Evolutionary conservation across 1,140 invertebrate genomes (phyloP), one percentile per base, ranked within the genome.

Genomic region (Philaenus spumarius): DNA sequence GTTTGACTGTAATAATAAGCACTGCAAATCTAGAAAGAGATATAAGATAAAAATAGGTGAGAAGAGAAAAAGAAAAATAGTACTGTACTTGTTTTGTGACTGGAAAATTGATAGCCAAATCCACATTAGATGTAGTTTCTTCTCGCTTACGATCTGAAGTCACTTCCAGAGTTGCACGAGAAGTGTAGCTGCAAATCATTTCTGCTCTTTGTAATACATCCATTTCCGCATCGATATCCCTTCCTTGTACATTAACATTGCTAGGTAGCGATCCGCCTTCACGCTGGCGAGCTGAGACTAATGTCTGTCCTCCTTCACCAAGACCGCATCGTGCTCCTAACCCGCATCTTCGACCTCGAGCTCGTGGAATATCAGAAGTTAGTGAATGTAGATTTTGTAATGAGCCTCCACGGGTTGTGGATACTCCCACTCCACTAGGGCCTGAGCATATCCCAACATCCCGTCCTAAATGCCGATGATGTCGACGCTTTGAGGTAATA

Each of bases 261-360:
- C 77, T 79, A 0, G 80, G 80, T 56, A 82, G 69, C 20, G 80
- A 81, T 58, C 83, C 83, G 51, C 83, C 83, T 73, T 85, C 83
- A 14, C 81, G 73, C 67, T 84, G 82, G 52, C 83, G 73, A 6
- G 82, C 77, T 54, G 81, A 83, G 2, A 62, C 61, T 7, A 52
- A 37, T 22, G 43, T 58, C 11, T 30, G 26, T 30, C 26, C 26
- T 30, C 3, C 26, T 30, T 58, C 47, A 19, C 45, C 20, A 3
- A 17, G 52, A 15, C 56, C 34, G 37, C 55, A 17, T 3, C 50
- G 3, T 3, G 11, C 24, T 17, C 60, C 39, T n/a, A 4, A 20
- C 1, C n/a, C 26, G 12, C 1, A 17, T 23, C 39, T 15, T 17
- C 42, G 24, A n/a, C 23, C 43, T 11, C 2, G 14, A 23, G 17